These are phyloP conservation scores for Coturnix japonica DNA, from an alignment of 2,113 vertebrate genomes.

Conservation along the genomic window DNA sequence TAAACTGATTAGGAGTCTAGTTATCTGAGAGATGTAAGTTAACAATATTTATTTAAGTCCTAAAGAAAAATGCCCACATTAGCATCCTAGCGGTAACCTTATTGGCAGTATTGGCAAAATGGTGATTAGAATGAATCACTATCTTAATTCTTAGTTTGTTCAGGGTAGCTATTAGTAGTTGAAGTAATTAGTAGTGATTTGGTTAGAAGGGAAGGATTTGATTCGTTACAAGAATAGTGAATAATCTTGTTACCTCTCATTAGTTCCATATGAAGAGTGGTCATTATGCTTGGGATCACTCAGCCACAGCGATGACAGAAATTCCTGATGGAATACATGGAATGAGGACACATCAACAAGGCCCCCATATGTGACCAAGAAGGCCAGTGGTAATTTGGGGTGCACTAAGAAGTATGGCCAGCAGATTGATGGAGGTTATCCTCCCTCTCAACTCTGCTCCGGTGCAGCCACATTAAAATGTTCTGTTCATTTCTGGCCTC, in stretches of 20 bases:
- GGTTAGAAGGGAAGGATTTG: background rate
- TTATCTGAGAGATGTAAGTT: background rate
- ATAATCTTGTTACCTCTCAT: background rate
- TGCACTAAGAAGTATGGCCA: too few species aligned
- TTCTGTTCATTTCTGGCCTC: too few species aligned
- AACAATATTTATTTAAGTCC: background rate
- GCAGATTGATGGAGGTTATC: too few species aligned
- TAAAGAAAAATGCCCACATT: background rate
- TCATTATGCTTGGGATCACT: background rate
- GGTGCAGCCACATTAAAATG: too few species aligned
- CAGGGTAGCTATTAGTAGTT: background rate
- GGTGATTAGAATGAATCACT: slow-evolving; percentile 7
- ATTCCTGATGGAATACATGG: background rate
- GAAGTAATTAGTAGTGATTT: background rate
- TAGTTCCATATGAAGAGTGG: background rate
- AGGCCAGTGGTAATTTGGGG: too few species aligned
- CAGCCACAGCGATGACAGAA: background rate
- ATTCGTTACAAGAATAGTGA: background rate
- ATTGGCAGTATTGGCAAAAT: slow-evolving; percentile 3
- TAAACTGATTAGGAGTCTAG: background rate
- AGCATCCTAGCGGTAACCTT: background rate
- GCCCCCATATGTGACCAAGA: background rate
- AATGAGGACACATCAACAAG: background rate
- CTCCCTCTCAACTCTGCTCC: too few species aligned
- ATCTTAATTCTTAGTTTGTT: background rate